phyloP scores from a whole-genome alignment of 1,140 invertebrate species.

The Thalassaphorura encarpata region DNA sequence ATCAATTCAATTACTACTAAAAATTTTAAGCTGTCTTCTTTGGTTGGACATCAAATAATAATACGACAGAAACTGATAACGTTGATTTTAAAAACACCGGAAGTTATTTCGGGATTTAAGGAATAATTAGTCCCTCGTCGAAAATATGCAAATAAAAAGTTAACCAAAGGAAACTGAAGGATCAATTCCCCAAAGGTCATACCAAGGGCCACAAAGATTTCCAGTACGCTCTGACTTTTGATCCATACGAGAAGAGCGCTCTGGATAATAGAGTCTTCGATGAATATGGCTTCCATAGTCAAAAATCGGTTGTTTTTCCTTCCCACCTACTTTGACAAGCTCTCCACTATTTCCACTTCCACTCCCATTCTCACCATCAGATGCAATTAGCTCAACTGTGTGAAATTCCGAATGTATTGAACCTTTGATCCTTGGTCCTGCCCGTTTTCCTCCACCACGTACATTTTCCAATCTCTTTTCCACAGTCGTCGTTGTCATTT shows the following conservation, averaged over 20 bases:
- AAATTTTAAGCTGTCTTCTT: too few relatives aligned
- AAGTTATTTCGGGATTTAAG: not conserved
- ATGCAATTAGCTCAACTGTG: conserved; percentile 46
- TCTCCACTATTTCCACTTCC: not conserved
- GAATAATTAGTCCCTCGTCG: not conserved
- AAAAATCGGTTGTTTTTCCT: conserved; percentile 34
- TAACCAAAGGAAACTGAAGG: conserved; percentile 8
- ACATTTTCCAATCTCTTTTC: not conserved
- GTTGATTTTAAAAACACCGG: not conserved
- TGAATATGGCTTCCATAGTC: conserved; percentile 41
- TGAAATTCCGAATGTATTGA: conserved; percentile 27
- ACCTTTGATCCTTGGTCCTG: conserved; percentile 19
- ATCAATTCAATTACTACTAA: not conserved
- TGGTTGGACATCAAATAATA: too few relatives aligned
- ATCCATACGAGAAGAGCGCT: conserved; percentile 43
- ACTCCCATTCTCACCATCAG: conserved; percentile 46
- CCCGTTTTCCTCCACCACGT: not conserved
- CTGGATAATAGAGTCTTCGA: conserved; percentile 39
- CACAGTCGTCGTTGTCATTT: too few relatives aligned
- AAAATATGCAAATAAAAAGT: not conserved
- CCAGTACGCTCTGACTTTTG: conserved; percentile 45
- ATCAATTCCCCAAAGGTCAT: conserved; percentile 36
- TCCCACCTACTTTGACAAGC: not conserved
- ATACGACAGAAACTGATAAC: too few relatives aligned
- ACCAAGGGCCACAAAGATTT: conserved; percentile 75